phyloP scores from a whole-genome alignment of 2,888 invertebrate genomes.

The Aporophyla lueneburgensis region DNA sequence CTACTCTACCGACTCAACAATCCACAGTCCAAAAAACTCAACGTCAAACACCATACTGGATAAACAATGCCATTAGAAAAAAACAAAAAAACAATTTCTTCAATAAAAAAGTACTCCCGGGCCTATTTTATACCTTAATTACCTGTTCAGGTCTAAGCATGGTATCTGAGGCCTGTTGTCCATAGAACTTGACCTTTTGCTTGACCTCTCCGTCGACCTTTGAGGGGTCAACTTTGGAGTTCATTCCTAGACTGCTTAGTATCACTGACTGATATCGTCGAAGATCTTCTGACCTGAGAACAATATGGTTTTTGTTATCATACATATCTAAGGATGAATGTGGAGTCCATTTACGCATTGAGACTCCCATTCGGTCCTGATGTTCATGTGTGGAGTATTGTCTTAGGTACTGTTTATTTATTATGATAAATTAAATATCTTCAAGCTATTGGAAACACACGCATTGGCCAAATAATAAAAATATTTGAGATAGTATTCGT shows the following conservation, averaged over 20 bases:
- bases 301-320: slow-evolving; percentile 33
- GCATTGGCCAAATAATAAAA: too few species aligned
- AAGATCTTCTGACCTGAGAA: slow-evolving; percentile 92
- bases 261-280: slow-evolving; percentile 96
- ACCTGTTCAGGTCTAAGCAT: slow-evolving; percentile 95
- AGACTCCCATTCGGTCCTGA: not conserved
- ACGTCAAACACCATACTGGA: slow-evolving; percentile 3
- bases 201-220: slow-evolving; percentile 94
- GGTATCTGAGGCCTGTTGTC: slow-evolving; percentile 94
- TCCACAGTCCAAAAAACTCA: slow-evolving; percentile 18
- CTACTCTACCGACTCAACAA: not conserved
- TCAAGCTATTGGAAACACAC: too few species aligned
- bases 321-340: not conserved
- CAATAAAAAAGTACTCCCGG: slow-evolving; percentile 52
- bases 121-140: slow-evolving; percentile 53
- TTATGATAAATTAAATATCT: too few species aligned
- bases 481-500: not conserved
- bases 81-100: slow-evolving; percentile 8
- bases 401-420: not conserved
- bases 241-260: slow-evolving; percentile 94
- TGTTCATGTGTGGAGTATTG: slow-evolving; percentile 2
- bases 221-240: slow-evolving; percentile 93
- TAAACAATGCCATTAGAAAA: slow-evolving; percentile 20
- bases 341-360: not conserved
- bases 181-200: slow-evolving; percentile 95